phyloP scores from a whole-genome alignment of 2,888 invertebrate species.

The Ochropacha duplaris region DNA sequence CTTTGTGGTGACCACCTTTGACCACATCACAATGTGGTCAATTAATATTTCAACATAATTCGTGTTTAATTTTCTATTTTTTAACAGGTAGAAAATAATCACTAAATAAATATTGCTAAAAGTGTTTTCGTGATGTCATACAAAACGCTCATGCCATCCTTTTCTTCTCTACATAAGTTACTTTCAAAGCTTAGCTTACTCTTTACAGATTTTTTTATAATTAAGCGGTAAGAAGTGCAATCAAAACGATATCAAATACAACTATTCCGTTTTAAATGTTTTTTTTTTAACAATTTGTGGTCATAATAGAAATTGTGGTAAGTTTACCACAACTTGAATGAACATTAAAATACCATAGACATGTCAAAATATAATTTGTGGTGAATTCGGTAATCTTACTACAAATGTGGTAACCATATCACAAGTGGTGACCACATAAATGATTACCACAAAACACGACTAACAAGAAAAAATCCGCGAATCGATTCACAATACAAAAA shows the following conservation, averaged over 20 bases:
- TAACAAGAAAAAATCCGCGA: neutral
- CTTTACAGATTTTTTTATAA: neutral
- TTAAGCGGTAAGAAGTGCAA: neutral
- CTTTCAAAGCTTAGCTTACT: neutral
- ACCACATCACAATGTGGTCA: neutral
- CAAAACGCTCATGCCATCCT: neutral
- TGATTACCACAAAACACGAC: neutral
- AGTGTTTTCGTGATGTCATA: neutral
- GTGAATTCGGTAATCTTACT: neutral
- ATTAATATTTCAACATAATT: too few species aligned
- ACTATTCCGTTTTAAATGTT: neutral
- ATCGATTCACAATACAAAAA: conserved; percentile 11
- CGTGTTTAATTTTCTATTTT: too few species aligned
- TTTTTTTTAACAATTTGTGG: neutral
- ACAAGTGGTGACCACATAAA: neutral
- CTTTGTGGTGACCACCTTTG: neutral
- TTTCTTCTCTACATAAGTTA: neutral
- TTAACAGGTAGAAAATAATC: too few species aligned
- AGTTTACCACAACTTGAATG: neutral
- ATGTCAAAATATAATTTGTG: neutral
- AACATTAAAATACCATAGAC: neutral
- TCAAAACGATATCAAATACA: neutral
- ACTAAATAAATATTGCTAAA: neutral
- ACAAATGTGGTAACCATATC: neutral
- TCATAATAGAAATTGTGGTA: neutral